These are phyloP conservation scores for Asobara japonica DNA, from an alignment of 1,140 invertebrate species.

Conservation along the genomic window DNA sequence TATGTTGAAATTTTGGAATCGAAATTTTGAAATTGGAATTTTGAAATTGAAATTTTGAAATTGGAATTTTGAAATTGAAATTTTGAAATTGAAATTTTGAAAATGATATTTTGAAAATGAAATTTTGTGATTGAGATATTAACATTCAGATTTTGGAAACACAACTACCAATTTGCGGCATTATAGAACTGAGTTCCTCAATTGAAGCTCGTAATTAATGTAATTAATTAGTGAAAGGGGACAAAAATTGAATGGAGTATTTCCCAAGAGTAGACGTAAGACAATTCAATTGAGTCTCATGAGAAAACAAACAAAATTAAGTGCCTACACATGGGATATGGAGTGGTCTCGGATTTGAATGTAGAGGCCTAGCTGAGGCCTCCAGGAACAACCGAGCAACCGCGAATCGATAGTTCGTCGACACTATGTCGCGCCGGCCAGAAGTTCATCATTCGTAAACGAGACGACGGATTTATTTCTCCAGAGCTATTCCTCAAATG, in stretches of 20 bases:
- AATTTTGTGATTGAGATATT: no score
- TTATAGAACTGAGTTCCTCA: no score
- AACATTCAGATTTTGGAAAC: no score
- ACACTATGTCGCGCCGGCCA: constrained; percentile 43
- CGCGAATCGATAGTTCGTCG: constrained; percentile 62
- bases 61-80: no score
- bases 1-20: no score
- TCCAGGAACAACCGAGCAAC: constrained; percentile 8
- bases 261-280: neutral
- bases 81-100: no score
- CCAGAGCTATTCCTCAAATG: constrained; percentile 25
- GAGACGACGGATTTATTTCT: constrained; percentile 9
- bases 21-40: no score
- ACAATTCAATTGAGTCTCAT: neutral
- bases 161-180: no score
- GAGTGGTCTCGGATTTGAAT: neutral
- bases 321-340: neutral
- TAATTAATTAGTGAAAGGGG: no score
- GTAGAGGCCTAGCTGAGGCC: neutral
- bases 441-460: neutral
- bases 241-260: neutral
- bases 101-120: no score
- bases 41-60: no score
- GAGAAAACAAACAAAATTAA: neutral
- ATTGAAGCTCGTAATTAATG: neutral